Evolutionary conservation across 2,888 invertebrate genomes (phyloP), one percentile per base, ranked within the genome.

Genomic region (Lithophane leautieri): DNA sequence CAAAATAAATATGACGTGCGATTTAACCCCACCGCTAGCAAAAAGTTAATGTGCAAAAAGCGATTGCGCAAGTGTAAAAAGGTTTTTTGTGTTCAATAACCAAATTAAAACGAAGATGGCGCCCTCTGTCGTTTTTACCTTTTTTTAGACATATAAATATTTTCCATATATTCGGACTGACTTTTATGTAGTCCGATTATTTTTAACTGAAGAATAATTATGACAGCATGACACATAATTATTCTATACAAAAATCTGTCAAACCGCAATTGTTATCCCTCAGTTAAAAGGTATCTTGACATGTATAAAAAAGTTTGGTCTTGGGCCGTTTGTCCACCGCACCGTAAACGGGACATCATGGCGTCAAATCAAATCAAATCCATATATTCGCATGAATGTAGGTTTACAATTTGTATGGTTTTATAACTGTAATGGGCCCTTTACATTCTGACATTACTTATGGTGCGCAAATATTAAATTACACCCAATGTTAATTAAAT

Each of bases 11-110:
- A 70, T 47, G 44, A 66, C 25, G 14, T 25, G 16, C 34, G 63
- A 65, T 50, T 16, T 56, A 66, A 61, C 44, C 62, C 50, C 25
- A 72, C 44, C 25, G 22, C 11, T 28, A 70, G 44, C 44, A 79
- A 79, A 82, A 81, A 79, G 22, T 58, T 58, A n/a, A 75, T 50
- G 50, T 50, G 65, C 54, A 66, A 82, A 79, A 82, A 79, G 14
- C 12, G 42, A 14, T 60, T 62, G 70, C 78, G 60, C 50, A 62
- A 61, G 50, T 56, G 66, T 34, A 42, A 81, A 56, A 66, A 67
- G 25, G 40, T 62, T 42, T 77, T 79, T 66, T 74, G 44, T 54
- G 47, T 25, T 22, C 16, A 42, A 7, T 54, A 73, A 54, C 50
- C 58, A 52, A 80, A 73, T 63, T 25, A 25, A 47, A 63, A 42